Evolutionary conservation across 2,888 invertebrate genomes (phyloP).

Genomic region (Deroplatys truncata): DNA sequence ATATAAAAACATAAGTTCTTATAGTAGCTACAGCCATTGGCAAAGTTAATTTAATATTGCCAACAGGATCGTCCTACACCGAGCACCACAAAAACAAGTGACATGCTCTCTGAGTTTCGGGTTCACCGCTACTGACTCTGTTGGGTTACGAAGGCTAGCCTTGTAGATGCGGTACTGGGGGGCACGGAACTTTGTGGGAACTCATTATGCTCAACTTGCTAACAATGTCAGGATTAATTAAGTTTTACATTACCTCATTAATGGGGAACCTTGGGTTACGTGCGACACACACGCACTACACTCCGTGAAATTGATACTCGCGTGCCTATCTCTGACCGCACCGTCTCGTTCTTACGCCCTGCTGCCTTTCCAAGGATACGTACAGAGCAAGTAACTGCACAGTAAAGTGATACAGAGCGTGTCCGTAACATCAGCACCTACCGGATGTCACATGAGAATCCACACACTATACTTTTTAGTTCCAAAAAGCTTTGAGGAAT

Average conservation of each 20-base stretch:
- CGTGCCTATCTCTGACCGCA: neutral
- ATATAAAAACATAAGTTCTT: too few relatives aligned
- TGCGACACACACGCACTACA: neutral
- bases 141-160: neutral
- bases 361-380: neutral
- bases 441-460: neutral
- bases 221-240: neutral
- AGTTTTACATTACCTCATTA: neutral
- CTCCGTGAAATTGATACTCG: neutral
- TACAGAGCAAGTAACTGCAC: too few relatives aligned
- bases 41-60: neutral
- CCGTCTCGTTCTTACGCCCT: too few relatives aligned
- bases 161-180: neutral
- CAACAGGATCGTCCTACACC: neutral
- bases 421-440: neutral
- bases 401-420: neutral
- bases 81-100: too few relatives aligned
- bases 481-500: too few relatives aligned
- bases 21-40: too few relatives aligned
- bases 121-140: too few relatives aligned
- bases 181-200: neutral
- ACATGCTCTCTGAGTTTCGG: too few relatives aligned
- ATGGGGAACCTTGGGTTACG: neutral
- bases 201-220: neutral
- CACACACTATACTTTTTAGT: too few relatives aligned